phyloP scores from a whole-genome alignment of 1,140 invertebrate species.

The Drosophila orosa region DNA sequence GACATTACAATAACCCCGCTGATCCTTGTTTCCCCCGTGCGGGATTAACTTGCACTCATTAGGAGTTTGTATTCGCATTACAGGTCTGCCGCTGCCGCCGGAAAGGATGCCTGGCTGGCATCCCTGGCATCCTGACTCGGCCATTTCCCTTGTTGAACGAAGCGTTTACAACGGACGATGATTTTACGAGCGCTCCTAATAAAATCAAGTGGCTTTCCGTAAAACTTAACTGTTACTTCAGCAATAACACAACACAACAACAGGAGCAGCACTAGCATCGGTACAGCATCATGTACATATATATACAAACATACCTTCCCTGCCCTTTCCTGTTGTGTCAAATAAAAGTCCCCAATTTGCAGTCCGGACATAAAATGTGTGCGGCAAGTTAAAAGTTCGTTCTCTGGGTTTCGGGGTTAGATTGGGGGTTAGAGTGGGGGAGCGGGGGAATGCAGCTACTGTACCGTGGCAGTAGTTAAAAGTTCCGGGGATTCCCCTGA shows the following conservation, averaged over 20 bases:
- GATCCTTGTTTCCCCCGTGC: constrained; percentile 3
- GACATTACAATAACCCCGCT: constrained; percentile 18
- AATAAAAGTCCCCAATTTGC: constrained; percentile 75
- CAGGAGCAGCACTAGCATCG: constrained; percentile 9
- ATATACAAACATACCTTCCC: neutral
- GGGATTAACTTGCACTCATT: constrained; percentile 45
- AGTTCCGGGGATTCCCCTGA: neutral
- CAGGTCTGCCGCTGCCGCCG: neutral
- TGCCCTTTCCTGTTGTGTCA: constrained; percentile 56
- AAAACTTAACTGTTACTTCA: constrained; percentile 73
- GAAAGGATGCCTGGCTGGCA: neutral
- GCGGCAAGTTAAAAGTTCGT: constrained; percentile 59
- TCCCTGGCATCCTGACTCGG: constrained; percentile 2
- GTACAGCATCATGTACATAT: constrained; percentile 5
- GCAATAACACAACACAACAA: constrained; percentile 26
- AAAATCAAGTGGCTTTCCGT: constrained; percentile 78
- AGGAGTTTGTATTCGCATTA: constrained; percentile 43
- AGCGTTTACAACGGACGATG: constrained; percentile 57
- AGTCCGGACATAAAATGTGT: constrained; percentile 57
- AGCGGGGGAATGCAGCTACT: neutral
- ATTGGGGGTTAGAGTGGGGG: neutral
- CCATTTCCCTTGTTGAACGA: constrained; percentile 48
- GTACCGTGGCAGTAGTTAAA: constrained; percentile 24
- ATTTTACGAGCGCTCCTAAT: constrained; percentile 72
- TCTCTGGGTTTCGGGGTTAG: neutral